phyloP scores from a whole-genome alignment of 2,797 vertebrate species.

The Tangara arthus region DNA sequence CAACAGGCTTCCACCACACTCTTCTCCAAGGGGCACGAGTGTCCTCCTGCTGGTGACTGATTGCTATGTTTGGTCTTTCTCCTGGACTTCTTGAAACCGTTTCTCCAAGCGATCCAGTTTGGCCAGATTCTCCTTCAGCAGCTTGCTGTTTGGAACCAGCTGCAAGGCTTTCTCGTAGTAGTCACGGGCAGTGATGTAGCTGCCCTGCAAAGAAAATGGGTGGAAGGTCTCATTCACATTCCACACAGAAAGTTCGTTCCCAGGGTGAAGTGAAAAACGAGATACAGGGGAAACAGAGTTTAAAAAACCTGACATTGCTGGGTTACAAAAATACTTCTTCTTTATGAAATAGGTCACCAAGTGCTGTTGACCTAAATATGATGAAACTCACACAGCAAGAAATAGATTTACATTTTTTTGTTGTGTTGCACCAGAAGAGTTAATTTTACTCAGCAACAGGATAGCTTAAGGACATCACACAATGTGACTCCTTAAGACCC shows the following conservation, averaged over 20 bases:
- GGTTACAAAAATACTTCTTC: background rate
- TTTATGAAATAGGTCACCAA: background rate
- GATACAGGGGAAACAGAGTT: background rate
- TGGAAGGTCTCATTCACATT: background rate
- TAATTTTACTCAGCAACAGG: background rate
- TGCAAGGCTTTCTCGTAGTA: constrained; percentile 90
- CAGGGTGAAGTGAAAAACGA: background rate
- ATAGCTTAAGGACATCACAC: background rate
- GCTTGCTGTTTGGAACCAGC: constrained; percentile 88
- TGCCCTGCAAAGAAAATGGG: constrained; percentile 78
- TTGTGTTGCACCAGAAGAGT: background rate
- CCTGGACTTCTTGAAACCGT: constrained; percentile 79
- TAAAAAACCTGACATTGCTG: background rate
- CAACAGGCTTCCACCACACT: background rate
- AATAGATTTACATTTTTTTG: background rate
- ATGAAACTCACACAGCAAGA: background rate
- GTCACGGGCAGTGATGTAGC: constrained; percentile 86
- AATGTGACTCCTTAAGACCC: background rate
- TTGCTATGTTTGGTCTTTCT: constrained; percentile 62
- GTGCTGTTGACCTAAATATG: background rate
- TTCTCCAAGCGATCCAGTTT: constrained; percentile 93
- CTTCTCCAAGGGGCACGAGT: background rate
- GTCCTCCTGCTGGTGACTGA: background rate
- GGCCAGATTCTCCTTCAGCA: constrained; percentile 93
- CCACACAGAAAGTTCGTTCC: background rate